Evolutionary conservation across 2,113 vertebrate species (phyloP).

Genomic region (Phaethornis superciliosus): DNA sequence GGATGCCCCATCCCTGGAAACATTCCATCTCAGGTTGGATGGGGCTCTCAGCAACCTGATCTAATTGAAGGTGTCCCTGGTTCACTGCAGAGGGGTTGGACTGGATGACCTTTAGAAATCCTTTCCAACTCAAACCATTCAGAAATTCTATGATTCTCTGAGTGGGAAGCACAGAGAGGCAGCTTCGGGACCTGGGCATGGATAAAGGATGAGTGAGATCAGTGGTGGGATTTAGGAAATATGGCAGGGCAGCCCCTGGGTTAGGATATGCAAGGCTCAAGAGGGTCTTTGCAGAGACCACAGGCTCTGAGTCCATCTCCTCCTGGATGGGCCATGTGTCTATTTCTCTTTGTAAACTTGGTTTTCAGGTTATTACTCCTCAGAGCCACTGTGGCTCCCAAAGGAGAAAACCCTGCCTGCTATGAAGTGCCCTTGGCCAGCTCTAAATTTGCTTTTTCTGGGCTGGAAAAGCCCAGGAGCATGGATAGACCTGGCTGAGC

Average conservation of each 20-base stretch:
- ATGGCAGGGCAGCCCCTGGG: accelerated
- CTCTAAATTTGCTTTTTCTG: neutral
- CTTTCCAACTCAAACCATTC: too few relatives aligned
- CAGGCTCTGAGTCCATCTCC: neutral
- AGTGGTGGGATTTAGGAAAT: neutral
- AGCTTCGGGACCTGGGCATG: neutral
- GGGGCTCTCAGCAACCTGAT: too few relatives aligned
- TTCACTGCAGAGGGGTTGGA: too few relatives aligned
- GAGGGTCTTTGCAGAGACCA: neutral
- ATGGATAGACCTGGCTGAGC: neutral
- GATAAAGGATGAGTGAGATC: neutral
- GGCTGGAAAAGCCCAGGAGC: neutral
- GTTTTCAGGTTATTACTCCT: neutral
- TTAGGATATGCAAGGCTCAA: neutral
- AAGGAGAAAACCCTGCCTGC: neutral
- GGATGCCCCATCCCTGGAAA: too few relatives aligned
- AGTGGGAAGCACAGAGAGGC: neutral
- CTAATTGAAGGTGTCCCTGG: too few relatives aligned
- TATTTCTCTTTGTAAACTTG: neutral
- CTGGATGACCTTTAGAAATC: too few relatives aligned
- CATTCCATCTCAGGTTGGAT: too few relatives aligned
- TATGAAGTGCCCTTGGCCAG: neutral
- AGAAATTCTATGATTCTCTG: too few relatives aligned
- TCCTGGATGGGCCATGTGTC: neutral
- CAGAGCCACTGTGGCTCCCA: neutral